phyloP scores from a whole-genome alignment of 2,797 vertebrate genomes.

The Pogonophryne albipinna region DNA sequence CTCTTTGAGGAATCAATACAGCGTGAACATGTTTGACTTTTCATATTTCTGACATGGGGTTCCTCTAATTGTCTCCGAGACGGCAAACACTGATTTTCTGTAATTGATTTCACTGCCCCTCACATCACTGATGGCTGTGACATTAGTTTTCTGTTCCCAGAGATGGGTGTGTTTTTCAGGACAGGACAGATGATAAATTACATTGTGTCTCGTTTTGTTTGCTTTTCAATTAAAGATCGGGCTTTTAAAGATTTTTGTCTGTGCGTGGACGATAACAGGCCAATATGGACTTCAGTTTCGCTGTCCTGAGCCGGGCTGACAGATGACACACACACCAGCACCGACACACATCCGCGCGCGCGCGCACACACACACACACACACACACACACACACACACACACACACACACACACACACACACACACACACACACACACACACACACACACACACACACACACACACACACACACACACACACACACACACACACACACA shows the following conservation, averaged over 20 bases:
- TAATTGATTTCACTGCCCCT: constrained; percentile 12
- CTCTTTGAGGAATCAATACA: constrained; percentile 23
- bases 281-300: constrained; percentile 39
- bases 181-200: background rate
- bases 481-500: background rate
- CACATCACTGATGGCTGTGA: background rate
- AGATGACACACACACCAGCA: constrained; percentile 38
- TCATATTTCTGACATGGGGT: constrained; percentile 19
- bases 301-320: constrained; percentile 44
- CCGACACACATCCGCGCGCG: constrained; percentile 1
- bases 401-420: no score
- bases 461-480: constrained; percentile 25
- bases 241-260: constrained; percentile 14
- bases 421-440: constrained; percentile 24
- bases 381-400: constrained; percentile 24
- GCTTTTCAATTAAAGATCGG: constrained; percentile 14
- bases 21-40: constrained; percentile 7
- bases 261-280: constrained; percentile 26
- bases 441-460: background rate
- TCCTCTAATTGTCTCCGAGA: constrained; percentile 9
- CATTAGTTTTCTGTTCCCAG: background rate
- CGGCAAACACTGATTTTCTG: constrained; percentile 12
- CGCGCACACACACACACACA: no score
- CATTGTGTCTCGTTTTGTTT: constrained; percentile 12
- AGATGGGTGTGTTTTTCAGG: constrained; percentile 4